phyloP scores from a whole-genome alignment of 2,113 vertebrate genomes.

The Nettapus auritus region DNA sequence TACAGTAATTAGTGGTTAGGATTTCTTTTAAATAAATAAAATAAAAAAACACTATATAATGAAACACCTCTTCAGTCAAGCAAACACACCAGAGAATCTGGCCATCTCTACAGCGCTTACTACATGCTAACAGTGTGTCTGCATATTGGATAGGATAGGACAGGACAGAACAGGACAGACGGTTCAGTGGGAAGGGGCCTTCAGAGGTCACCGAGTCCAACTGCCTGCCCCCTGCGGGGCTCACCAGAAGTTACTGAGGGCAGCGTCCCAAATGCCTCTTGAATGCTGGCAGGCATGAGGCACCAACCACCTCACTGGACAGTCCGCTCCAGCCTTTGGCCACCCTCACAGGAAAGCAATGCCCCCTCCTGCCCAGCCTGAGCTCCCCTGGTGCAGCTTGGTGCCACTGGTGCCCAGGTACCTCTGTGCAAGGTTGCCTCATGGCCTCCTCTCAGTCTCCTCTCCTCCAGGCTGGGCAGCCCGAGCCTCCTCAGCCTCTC shows the following conservation, averaged over 20 bases:
- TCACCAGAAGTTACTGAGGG: neutral
- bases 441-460: neutral
- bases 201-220: neutral
- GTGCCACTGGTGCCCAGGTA: neutral
- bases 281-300: neutral
- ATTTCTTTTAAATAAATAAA: slow-evolving; percentile 43
- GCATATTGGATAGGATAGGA: no score
- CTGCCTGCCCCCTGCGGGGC: neutral
- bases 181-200: neutral
- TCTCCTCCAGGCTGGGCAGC: neutral
- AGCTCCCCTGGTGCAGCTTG: neutral
- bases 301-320: neutral
- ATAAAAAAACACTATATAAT: neutral
- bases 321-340: neutral
- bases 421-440: neutral
- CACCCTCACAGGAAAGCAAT: neutral
- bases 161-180: no score
- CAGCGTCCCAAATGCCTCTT: neutral
- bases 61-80: neutral
- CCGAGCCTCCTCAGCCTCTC: neutral
- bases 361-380: neutral
- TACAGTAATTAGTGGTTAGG: slow-evolving; percentile 47
- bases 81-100: neutral
- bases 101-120: neutral
- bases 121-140: neutral